Evolutionary conservation across 2,797 vertebrate genomes (phyloP).

Genomic region (Iguana delicatissima): DNA sequence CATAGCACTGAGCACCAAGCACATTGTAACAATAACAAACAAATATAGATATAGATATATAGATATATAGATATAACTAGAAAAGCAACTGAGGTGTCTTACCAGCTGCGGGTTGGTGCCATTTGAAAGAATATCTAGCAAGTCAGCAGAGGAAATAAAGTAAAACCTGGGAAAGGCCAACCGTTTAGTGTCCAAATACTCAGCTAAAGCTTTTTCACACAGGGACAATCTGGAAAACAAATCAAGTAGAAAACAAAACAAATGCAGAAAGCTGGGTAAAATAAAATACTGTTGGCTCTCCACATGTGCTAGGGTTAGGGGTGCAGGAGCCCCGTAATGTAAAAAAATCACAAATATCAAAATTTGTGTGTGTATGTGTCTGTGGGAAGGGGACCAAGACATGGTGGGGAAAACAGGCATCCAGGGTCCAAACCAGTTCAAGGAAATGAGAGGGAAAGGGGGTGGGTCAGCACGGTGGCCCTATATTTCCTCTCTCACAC

Average conservation of each 20-base stretch:
- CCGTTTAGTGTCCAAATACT: slow-evolving; percentile 95
- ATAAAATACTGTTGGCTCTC: not conserved
- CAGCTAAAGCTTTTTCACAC: slow-evolving; percentile 95
- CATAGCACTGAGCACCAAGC: not conserved
- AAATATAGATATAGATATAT: too few species aligned
- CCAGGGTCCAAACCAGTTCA: too few species aligned
- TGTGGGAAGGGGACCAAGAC: too few species aligned
- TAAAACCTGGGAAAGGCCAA: slow-evolving; percentile 96
- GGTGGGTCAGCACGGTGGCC: too few species aligned
- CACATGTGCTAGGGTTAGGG: too few species aligned
- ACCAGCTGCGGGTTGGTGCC: slow-evolving; percentile 94
- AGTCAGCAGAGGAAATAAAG: slow-evolving; percentile 96
- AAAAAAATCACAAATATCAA: too few species aligned
- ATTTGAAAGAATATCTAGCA: slow-evolving; percentile 95
- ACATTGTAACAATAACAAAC: not conserved
- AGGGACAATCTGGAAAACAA: slow-evolving; percentile 85
- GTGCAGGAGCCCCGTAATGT: too few species aligned
- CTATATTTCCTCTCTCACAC: too few species aligned
- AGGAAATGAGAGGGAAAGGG: too few species aligned
- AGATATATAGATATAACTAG: not conserved
- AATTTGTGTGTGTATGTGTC: too few species aligned
- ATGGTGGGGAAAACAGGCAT: too few species aligned
- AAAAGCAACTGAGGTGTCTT: slow-evolving; percentile 43
- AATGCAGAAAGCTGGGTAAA: not conserved
- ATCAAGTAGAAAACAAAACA: slow-evolving; percentile 41